A percentile compares a stretch with the other conserved stretches of the same genome.
These are phyloP conservation scores for Epizoanthus ramosus DNA, from an alignment of 92 coral and sea anemone species.

Conservation along the genomic window DNA sequence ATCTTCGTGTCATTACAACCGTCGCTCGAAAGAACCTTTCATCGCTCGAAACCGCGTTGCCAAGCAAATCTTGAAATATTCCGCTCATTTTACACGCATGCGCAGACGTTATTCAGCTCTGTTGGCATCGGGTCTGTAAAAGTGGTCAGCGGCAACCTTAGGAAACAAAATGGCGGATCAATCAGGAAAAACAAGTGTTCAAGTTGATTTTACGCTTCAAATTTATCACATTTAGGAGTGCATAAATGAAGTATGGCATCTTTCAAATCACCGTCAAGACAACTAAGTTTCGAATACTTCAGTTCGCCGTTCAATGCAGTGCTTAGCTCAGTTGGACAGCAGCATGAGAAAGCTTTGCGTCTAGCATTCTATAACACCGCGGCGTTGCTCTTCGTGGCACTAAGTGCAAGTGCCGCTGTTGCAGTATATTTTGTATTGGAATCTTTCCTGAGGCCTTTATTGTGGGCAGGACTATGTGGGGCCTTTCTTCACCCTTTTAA, in stretches of 20 bases:
- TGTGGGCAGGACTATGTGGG: slow-evolving; percentile 98
- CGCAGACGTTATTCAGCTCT: too few relatives aligned
- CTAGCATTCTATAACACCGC: slow-evolving; percentile 96
- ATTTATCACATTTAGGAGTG: slow-evolving; percentile 33
- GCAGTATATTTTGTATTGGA: slow-evolving; percentile 93
- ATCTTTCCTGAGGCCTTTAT: slow-evolving; percentile 90
- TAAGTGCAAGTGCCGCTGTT: slow-evolving; percentile 91
- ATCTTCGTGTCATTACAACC: too few relatives aligned
- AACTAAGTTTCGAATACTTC: slow-evolving; percentile 76
- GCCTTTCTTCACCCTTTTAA: slow-evolving; percentile 96
- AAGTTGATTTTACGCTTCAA: neutral
- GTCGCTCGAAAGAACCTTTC: too few relatives aligned
- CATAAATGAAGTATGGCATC: slow-evolving; percentile 54
- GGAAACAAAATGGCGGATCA: slow-evolving; percentile 42
- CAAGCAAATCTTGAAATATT: too few relatives aligned
- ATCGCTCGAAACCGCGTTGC: too few relatives aligned
- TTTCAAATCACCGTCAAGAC: slow-evolving; percentile 70
- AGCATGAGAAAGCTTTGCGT: slow-evolving; percentile 84
- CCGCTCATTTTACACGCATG: too few relatives aligned
- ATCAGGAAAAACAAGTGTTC: neutral
- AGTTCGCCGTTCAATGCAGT: slow-evolving; percentile 89
- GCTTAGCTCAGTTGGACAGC: slow-evolving; percentile 71
- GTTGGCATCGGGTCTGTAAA: too few relatives aligned
- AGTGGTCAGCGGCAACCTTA: slow-evolving; percentile 10
- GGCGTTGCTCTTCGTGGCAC: slow-evolving; percentile 81